Conservation (phyloP, 1,140 invertebrate genomes). For the Macrostomum lignano region DNA sequence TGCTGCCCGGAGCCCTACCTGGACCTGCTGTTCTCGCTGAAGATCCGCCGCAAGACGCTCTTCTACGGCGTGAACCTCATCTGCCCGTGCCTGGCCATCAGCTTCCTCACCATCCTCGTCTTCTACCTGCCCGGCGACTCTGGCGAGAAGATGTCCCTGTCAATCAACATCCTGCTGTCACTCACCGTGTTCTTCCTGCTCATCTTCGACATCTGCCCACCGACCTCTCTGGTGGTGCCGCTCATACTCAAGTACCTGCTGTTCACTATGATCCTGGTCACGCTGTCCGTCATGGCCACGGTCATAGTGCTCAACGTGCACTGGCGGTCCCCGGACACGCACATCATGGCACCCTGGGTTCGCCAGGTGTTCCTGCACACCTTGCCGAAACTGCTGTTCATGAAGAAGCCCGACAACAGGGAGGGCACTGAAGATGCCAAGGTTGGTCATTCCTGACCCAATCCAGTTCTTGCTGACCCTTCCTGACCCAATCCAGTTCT, state of each 20-base stretch:
- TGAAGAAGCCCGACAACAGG: conserved; percentile 10
- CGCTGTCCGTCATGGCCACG: conserved; percentile 83
- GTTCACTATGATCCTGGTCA: conserved; percentile 97
- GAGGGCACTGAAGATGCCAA: conserved; percentile 1
- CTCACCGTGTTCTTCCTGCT: conserved; percentile 96
- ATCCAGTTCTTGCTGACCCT: too few species aligned
- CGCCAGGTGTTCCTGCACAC: conserved; percentile 64
- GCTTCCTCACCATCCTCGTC: conserved; percentile 79
- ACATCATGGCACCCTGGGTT: conserved; percentile 63
- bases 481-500: too few species aligned
- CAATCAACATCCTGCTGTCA: conserved; percentile 92
- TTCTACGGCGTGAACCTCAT: conserved; percentile 28
- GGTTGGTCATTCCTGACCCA: not conserved
- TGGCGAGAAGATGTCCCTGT: conserved; percentile 87
- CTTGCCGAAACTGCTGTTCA: conserved; percentile 37
- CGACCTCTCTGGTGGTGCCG: conserved; percentile 82
- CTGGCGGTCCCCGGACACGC: conserved; percentile 75
- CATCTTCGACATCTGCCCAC: conserved; percentile 88
- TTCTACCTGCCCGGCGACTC: conserved; percentile 94
- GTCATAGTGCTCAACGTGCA: conserved; percentile 91
- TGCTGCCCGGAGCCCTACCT: conserved; percentile 21
- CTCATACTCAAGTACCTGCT: conserved; percentile 88
- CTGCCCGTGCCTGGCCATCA: conserved; percentile 31
- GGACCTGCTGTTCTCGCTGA: conserved; percentile 25
- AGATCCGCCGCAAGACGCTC: conserved; percentile 24